Evolutionary conservation across 2,113 vertebrate genomes (phyloP), one percentile per base, ranked within the genome.

Genomic region (Hippoglossus stenolepis): DNA sequence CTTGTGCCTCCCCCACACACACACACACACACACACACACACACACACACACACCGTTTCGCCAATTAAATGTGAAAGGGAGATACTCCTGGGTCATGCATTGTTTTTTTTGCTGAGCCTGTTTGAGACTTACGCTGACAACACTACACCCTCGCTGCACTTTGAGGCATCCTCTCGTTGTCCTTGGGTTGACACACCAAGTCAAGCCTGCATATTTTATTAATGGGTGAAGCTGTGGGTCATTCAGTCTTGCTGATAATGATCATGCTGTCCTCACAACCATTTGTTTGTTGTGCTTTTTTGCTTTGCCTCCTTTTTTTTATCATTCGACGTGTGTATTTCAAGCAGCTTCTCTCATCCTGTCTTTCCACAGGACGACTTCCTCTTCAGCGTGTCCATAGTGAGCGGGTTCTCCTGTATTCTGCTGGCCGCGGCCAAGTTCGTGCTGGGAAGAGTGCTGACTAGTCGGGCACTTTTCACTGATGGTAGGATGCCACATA

Each of bases 381-480:
- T 99, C 88, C 96, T 99, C 75, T 98, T 96, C 75, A 98, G 96
- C 15, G 98, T 99, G 76, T 98, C 97, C 70, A 95, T 99, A 90
- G 87, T 99, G 90, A 99, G 98, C 67, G 98, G 98, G 77, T 93
- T 99, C 88, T 89, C 96, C 12, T 99, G 98, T 90, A 93, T 95
- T 69, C 84, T 94, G 84, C 93, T 99, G 92, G 96, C 98, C 18
- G 95, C 96, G 80, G 87, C 95, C 93, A 99, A 99, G 92, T 98
- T 98, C 88, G 95, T 98, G 96, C 93, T 99, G 94, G 98, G 98
- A 51, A 96, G 95, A 89, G 94, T 98, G 80, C 95, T 99, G 76
- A 99, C 98, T 49, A 99, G 98, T 93, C 95, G 97, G 89, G 98
- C 97, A 0, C 95, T 99, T 83, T 97, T 99, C 90, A 99, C 98